Percentiles rank a stretch among this genome's conserved stretches.
phyloP scores from a whole-genome alignment of 2,113 vertebrate genomes.

The Daboia siamensis region DNA sequence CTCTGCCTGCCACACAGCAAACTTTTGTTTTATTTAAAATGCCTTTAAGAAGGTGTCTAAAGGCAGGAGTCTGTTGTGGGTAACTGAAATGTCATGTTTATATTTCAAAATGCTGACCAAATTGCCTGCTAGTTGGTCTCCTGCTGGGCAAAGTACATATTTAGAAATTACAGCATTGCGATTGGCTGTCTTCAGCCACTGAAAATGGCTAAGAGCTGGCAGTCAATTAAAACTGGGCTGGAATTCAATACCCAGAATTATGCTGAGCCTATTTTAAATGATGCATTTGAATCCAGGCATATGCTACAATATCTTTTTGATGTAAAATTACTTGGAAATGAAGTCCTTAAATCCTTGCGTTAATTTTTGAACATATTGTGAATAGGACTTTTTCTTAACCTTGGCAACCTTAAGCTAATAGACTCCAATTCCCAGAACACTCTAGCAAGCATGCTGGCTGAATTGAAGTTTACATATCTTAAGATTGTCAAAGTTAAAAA shows the following conservation, averaged over 20 bases:
- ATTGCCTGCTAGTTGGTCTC: slow-evolving; percentile 59
- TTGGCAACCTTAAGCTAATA: not conserved
- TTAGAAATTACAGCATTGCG: slow-evolving; percentile 65
- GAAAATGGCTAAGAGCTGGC: slow-evolving; percentile 69
- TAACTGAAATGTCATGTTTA: slow-evolving; percentile 57
- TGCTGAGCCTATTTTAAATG: slow-evolving; percentile 68
- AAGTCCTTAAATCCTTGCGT: slow-evolving; percentile 69
- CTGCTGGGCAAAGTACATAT: slow-evolving; percentile 56
- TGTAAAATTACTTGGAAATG: slow-evolving; percentile 72
- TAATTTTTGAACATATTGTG: slow-evolving; percentile 58
- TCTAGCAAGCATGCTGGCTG: not conserved
- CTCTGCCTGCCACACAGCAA: slow-evolving; percentile 37
- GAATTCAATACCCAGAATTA: slow-evolving; percentile 69
- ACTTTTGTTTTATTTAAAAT: not conserved
- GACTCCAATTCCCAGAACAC: not conserved
- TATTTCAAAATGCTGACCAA: slow-evolving; percentile 61
- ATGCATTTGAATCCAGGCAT: slow-evolving; percentile 57
- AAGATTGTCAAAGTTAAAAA: not conserved
- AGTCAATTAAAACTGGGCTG: slow-evolving; percentile 74
- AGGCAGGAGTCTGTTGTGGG: slow-evolving; percentile 44
- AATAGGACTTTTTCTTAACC: not conserved
- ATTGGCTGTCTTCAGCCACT: slow-evolving; percentile 64
- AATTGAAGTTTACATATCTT: not conserved
- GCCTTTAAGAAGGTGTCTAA: slow-evolving; percentile 51
- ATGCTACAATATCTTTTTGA: slow-evolving; percentile 72